These are phyloP conservation scores for Crossaster papposus DNA, from an alignment of 53 echinoderm and acorn worm species.

Conservation along the genomic window DNA sequence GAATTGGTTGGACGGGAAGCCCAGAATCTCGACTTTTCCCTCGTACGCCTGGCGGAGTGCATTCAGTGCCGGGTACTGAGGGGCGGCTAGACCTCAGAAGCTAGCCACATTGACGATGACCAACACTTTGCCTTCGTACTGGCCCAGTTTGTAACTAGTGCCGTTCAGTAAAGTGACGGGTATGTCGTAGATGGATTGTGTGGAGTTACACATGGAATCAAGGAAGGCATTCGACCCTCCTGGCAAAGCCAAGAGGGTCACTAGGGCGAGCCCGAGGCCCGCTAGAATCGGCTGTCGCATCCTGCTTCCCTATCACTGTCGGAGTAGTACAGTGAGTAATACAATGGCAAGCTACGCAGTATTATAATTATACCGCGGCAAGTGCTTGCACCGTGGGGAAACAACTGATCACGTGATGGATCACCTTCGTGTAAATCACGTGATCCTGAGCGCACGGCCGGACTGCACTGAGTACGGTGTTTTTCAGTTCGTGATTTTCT, in stretches of 20 bases:
- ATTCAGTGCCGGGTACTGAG: slow-evolving; percentile 52
- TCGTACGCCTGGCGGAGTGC: slow-evolving; percentile 48
- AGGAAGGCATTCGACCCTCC: slow-evolving; percentile 1
- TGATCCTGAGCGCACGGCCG: too few relatives aligned
- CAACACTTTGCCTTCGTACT: slow-evolving; percentile 28
- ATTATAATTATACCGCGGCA: not conserved
- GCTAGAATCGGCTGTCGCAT: not conserved
- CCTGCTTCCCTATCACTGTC: not conserved
- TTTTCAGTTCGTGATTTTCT: too few relatives aligned
- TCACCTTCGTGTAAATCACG: too few relatives aligned
- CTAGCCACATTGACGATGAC: slow-evolving; percentile 53
- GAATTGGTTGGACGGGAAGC: slow-evolving; percentile 57
- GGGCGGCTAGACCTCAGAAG: slow-evolving; percentile 48
- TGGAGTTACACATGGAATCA: slow-evolving; percentile 15
- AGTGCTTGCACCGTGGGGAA: too few relatives aligned
- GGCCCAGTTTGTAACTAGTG: not conserved
- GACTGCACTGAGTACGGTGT: too few relatives aligned
- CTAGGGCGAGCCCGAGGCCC: slow-evolving; percentile 6
- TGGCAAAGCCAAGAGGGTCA: slow-evolving; percentile 10
- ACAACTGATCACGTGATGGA: too few relatives aligned
- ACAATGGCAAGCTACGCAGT: not conserved
- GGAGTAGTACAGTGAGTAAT: not conserved
- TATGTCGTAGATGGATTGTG: slow-evolving; percentile 18
- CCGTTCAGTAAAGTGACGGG: slow-evolving; percentile 13
- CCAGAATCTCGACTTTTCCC: slow-evolving; percentile 34